Conservation (phyloP, 2,888 invertebrate genomes). For the Agrotis segetum region DNA sequence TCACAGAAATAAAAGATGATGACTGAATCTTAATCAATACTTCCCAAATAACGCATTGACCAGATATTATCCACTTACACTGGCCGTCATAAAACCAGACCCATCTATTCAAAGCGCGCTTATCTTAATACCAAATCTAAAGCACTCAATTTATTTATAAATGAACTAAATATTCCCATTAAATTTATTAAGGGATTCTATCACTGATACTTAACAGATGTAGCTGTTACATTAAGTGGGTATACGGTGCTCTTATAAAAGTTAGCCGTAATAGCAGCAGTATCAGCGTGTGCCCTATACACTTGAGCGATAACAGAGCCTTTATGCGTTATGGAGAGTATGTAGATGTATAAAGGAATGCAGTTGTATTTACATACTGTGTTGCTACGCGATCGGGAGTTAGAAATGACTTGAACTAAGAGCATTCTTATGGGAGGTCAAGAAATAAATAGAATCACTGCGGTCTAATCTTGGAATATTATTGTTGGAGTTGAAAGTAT, state of each 20-base stretch:
- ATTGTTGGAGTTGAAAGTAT: slow-evolving; percentile 3
- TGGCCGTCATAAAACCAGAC: slow-evolving; percentile 55
- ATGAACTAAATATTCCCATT: slow-evolving; percentile 64
- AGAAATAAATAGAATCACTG: slow-evolving; percentile 13
- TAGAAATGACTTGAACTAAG: slow-evolving; percentile 16
- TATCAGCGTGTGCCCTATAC: slow-evolving; percentile 67
- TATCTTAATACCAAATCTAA: slow-evolving; percentile 66
- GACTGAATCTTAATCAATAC: slow-evolving; percentile 39
- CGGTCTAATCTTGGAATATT: neutral
- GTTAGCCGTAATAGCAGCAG: slow-evolving; percentile 57
- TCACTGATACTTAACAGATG: slow-evolving; percentile 68
- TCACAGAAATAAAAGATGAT: slow-evolving; percentile 26
- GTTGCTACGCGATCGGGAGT: slow-evolving; percentile 27
- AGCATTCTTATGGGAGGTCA: neutral
- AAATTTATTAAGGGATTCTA: slow-evolving; percentile 65
- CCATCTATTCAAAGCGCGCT: slow-evolving; percentile 41
- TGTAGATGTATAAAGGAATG: slow-evolving; percentile 60
- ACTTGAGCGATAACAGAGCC: slow-evolving; percentile 81
- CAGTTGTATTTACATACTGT: slow-evolving; percentile 53
- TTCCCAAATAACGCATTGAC: slow-evolving; percentile 38
- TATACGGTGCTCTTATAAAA: slow-evolving; percentile 59
- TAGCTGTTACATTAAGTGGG: slow-evolving; percentile 59
- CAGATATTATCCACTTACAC: slow-evolving; percentile 51
- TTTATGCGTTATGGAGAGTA: slow-evolving; percentile 71
- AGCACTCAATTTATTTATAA: slow-evolving; percentile 63